Base-by-base conservation (phyloP, 1,140 invertebrate genomes). In the Drosophila lini region DNA sequence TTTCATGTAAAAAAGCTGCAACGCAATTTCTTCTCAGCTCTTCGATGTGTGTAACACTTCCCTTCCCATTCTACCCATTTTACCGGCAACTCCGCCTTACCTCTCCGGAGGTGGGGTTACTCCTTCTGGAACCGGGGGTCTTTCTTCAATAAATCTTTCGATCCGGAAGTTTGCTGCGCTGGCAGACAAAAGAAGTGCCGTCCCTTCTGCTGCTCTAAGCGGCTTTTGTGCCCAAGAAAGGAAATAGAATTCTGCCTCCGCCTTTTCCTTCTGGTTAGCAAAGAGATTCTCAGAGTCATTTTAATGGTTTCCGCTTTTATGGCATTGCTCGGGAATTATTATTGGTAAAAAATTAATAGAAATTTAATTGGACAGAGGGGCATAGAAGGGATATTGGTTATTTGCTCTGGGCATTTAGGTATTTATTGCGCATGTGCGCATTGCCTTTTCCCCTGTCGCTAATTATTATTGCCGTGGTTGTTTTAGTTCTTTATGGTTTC, bases 231-330 rank as follows among this genome's bases (percentile, higher is more conserved):
- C 47, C 67, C 80, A 71, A 58, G 84, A 86, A 88, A 86, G 83
- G 83, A 86, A 86, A 80, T 86, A 88, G 76, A 86, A 83, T 82
- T 80, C 40, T 52, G 28, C 59, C 48, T 36, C 38, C 41, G 32
- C 42, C 42, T 28, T 31, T 71, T 70, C 64, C 68, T 71, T 59
- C 19, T 38, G 42, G n/a, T 40, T 40, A 13, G 58, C 19, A 16
- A 16, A 56, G 50, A 65, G 47, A 74, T 74, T 71, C 74, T 38
- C 81, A 80, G 53, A 83, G 78, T 65, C 58, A 84, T 89, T 83
- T 89, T 88, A 88, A 88, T 88, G 80, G 77, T 89, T 88, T 88
- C 83, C 83, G 84, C 80, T 88, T 80, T 77, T 88, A 80, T 88
- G 76, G 77, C 47, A 80, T 65, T 75, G 68, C 68, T 36, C 63